phyloP scores from a whole-genome alignment of 2,888 invertebrate genomes.

The Rotaria macrura region DNA sequence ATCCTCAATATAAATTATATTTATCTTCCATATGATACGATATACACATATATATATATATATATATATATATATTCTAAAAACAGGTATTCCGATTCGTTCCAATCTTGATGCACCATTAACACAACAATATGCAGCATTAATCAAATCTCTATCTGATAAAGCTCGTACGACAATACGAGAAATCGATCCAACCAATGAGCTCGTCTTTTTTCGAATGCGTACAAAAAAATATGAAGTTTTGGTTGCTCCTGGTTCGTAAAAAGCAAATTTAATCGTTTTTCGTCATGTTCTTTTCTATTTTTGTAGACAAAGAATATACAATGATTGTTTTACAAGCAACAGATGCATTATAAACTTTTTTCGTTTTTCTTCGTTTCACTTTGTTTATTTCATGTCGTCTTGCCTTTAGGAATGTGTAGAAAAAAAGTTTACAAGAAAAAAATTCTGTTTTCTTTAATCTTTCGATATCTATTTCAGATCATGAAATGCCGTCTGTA shows the following conservation, averaged over 20 bases:
- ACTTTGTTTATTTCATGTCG: background rate
- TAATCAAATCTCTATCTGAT: slow-evolving; percentile 77
- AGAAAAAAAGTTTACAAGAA: background rate
- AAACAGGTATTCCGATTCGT: slow-evolving; percentile 51
- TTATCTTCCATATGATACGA: too few species aligned
- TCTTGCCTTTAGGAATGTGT: background rate
- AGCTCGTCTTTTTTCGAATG: slow-evolving; percentile 80
- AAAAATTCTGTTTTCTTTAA: background rate
- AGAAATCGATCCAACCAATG: slow-evolving; percentile 85
- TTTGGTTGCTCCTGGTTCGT: slow-evolving; percentile 74
- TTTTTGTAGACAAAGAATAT: slow-evolving; percentile 11
- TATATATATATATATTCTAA: background rate
- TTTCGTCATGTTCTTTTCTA: background rate
- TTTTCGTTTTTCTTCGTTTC: background rate
- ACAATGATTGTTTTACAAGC: slow-evolving; percentile 21
- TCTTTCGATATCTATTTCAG: background rate
- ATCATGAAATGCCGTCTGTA: background rate
- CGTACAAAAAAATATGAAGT: slow-evolving; percentile 86
- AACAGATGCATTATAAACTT: background rate
- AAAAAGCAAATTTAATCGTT: background rate
- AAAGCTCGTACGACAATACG: slow-evolving; percentile 80
- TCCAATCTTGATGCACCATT: slow-evolving; percentile 75
- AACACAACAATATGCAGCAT: slow-evolving; percentile 82
- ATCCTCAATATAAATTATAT: too few species aligned
- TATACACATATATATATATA: too few species aligned